Base-by-base conservation (phyloP, 2,797 vertebrate genomes). In the Myotis daubentonii region DNA sequence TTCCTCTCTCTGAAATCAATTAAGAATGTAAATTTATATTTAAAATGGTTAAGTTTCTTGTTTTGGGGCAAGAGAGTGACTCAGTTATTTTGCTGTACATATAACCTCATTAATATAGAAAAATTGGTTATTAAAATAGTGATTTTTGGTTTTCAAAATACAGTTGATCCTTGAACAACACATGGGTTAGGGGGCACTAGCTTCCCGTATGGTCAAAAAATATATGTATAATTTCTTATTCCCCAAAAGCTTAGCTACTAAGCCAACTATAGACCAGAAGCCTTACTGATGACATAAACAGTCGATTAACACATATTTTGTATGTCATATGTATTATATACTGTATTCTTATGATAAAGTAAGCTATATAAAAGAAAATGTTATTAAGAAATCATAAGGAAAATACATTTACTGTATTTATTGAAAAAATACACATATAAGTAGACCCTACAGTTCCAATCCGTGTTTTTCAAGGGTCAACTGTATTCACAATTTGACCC, bases 71-170 rank as follows among this genome's bases (percentile, higher is more conserved):
- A 41, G 8, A 83, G 57, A 85, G 8, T 44, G 23, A 72, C 47
- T 94, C 66, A 28, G 23, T 53, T 83, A n/a, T 36, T 83, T 74
- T 81, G 20, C 62, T 95, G 1, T 65, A 11, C 8, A 66, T 83
- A 6, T 57, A 47, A 78, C 66, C 41, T 57, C 36, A 22, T 70
- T 36, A 66, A 75, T 87, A 11, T 8, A 65, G 68, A 88, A 51
- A 70, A 62, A 53, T 3, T 79, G 47, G 13, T 65, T 65, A 82
- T 83, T 70, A 41, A 94, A 93, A 22, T 55, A 76, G 33, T 30
- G 55, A 51, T 55, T 84, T 90, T 91, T 89, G 8, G 17, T 75
- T 80, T 87, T 79, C 16, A 76, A 93, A 82, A 83, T 84, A 66
- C 81, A 83, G 20, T 66, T 25, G 13, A 25, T 62, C 13, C 44